Conservation (phyloP, 2,888 invertebrate genomes). For the Heliconius cydno region DNA sequence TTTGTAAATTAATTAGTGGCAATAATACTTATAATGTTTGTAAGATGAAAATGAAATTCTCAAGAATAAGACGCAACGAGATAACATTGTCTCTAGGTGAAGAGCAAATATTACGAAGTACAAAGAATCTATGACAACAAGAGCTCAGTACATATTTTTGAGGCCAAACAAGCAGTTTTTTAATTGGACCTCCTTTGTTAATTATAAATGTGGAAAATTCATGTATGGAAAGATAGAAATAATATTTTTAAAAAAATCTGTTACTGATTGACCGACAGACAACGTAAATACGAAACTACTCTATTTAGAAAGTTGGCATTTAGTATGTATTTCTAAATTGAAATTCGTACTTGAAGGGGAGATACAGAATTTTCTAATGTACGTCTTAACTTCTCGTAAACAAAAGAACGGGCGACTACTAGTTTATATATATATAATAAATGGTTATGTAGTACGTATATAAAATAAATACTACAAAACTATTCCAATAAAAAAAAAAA, state of each 20-base stretch:
- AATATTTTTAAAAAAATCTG: too few species aligned
- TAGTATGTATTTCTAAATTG: neutral
- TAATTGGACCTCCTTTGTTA: neutral
- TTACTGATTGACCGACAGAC: too few species aligned
- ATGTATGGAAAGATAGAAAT: too few species aligned
- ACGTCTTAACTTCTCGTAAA: too few species aligned
- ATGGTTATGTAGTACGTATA: too few species aligned
- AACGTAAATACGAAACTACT: too few species aligned
- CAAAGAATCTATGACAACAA: slow-evolving; percentile 1
- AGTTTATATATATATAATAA: too few species aligned
- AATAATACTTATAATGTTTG: neutral
- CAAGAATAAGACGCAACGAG: slow-evolving; percentile 6
- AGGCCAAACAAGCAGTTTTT: neutral
- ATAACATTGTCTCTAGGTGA: slow-evolving; percentile 4
- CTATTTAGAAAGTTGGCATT: neutral
- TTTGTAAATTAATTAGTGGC: neutral
- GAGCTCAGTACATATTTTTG: neutral
- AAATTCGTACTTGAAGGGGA: neutral
- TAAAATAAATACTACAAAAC: too few species aligned
- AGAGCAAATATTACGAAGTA: slow-evolving; percentile 12
- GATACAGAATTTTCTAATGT: neutral
- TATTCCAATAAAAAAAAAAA: too few species aligned
- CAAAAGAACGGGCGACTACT: too few species aligned
- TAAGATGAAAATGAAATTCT: neutral
- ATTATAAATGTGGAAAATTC: too few species aligned